A percentile compares a stretch with the other conserved stretches of the same genome.
These are phyloP conservation scores for Cheirogaleus major DNA, from an alignment of 2,797 vertebrate species.

Conservation along the genomic window DNA sequence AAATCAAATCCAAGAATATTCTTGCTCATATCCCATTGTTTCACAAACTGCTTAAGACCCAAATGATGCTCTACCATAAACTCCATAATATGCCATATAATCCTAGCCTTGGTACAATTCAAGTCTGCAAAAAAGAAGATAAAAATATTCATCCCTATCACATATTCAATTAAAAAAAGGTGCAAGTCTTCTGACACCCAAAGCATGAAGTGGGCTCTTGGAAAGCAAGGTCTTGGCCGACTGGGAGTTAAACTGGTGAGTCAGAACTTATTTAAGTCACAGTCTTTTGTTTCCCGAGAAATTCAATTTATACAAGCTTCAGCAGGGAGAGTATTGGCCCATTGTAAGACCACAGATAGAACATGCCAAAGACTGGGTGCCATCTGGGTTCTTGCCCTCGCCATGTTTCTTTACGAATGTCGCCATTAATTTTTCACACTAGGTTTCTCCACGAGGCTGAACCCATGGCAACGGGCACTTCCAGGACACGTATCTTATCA, in stretches of 20 bases:
- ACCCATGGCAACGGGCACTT: not conserved
- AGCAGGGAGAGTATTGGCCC: not conserved
- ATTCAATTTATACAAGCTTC: not conserved
- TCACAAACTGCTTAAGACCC: not conserved
- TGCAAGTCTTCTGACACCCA: not conserved
- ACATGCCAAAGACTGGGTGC: not conserved
- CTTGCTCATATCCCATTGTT: not conserved
- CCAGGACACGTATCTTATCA: not conserved
- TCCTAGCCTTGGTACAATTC: not conserved
- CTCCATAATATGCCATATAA: not conserved
- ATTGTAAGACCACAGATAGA: not conserved
- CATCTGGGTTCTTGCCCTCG: not conserved
- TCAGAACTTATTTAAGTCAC: not conserved
- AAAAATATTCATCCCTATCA: not conserved
- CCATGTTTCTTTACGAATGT: not conserved
- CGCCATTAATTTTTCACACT: not conserved
- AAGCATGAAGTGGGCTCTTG: not conserved
- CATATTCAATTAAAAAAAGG: not conserved
- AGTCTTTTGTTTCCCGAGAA: constrained; percentile 33
- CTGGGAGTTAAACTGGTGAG: not conserved
- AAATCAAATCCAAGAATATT: not conserved
- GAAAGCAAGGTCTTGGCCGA: not conserved
- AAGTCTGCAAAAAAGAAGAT: not conserved
- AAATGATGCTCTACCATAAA: not conserved
- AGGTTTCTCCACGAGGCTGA: not conserved